phyloP scores from a whole-genome alignment of 37 sponge, comb jelly and placozoan species.

The Aplysina aerophoba region DNA sequence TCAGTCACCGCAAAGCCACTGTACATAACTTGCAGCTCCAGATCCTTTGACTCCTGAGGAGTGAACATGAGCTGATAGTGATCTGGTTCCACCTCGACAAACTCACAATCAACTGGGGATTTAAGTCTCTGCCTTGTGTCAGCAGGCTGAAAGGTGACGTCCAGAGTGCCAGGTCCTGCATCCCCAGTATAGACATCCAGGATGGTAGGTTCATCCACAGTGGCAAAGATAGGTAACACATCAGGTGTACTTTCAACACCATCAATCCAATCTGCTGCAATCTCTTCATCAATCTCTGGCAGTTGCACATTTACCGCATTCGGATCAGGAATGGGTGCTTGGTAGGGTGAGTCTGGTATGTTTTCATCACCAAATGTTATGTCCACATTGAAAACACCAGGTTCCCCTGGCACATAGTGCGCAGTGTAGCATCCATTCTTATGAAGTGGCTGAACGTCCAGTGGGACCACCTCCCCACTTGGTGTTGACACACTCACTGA shows the following conservation, averaged over 20 bases:
- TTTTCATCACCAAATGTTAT: constrained; percentile 76
- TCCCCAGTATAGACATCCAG: constrained; percentile 24
- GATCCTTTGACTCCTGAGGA: constrained; percentile 71
- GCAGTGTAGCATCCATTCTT: constrained; percentile 11
- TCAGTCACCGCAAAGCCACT: constrained; percentile 65
- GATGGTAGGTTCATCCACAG: constrained; percentile 7
- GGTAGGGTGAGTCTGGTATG: constrained; percentile 75
- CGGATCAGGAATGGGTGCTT: constrained; percentile 71
- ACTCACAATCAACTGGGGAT: constrained; percentile 36
- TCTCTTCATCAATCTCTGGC: constrained; percentile 19
- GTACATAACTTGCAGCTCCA: constrained; percentile 73
- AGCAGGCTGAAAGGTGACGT: neutral
- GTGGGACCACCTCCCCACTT: constrained; percentile 38
- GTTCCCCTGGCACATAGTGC: constrained; percentile 61
- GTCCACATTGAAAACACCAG: constrained; percentile 73
- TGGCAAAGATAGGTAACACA: constrained; percentile 11
- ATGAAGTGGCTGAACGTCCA: constrained; percentile 21
- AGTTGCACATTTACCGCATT: constrained; percentile 41
- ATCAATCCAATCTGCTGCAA: constrained; percentile 27
- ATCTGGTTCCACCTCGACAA: constrained; percentile 44
- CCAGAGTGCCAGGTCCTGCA: constrained; percentile 45
- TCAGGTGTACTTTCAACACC: neutral
- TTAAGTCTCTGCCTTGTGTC: neutral
- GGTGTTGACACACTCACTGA: constrained; percentile 67
- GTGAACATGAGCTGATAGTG: constrained; percentile 62